Percentiles rank a stretch among this genome's conserved stretches.
Conservation (phyloP, 2,888 invertebrate genomes). For the Machimus atricapillus region DNA sequence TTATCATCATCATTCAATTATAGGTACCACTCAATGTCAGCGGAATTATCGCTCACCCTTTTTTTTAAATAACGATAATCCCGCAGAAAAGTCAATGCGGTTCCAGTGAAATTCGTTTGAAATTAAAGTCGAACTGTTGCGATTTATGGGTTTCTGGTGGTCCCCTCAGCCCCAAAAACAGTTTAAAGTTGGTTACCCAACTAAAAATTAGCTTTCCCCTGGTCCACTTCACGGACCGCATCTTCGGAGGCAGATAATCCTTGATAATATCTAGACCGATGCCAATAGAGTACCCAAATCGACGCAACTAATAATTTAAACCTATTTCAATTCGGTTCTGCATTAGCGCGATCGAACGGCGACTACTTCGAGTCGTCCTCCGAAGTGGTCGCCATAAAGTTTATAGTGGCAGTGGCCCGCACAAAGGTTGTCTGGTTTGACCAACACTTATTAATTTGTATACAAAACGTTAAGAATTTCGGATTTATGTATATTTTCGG, state of each 20-base stretch:
- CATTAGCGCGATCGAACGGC: background rate
- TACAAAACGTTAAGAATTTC: conserved; percentile 39
- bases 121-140: conserved; percentile 6
- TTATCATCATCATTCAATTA: background rate
- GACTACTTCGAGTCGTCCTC: background rate
- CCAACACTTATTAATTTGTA: conserved; percentile 42
- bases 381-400: conserved; percentile 21
- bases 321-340: background rate
- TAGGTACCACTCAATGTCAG: background rate
- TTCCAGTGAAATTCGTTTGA: background rate
- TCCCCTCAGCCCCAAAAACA: background rate
- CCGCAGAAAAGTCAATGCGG: background rate
- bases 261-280: conserved; percentile 18
- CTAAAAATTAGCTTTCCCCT: background rate
- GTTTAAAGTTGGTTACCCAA: background rate
- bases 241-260: background rate
- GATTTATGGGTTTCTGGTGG: background rate
- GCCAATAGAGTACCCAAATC: conserved; percentile 19
- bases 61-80: conserved; percentile 3
- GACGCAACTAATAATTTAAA: conserved; percentile 20
- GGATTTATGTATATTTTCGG: conserved; percentile 40
- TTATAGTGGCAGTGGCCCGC: background rate
- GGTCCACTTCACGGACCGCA: background rate
- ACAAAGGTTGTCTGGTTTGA: background rate
- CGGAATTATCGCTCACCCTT: background rate